Percentiles rank a stretch among this genome's conserved stretches.
These are phyloP conservation scores for Diuraphis noxia DNA, from an alignment of 1,140 invertebrate genomes.

Conservation along the genomic window DNA sequence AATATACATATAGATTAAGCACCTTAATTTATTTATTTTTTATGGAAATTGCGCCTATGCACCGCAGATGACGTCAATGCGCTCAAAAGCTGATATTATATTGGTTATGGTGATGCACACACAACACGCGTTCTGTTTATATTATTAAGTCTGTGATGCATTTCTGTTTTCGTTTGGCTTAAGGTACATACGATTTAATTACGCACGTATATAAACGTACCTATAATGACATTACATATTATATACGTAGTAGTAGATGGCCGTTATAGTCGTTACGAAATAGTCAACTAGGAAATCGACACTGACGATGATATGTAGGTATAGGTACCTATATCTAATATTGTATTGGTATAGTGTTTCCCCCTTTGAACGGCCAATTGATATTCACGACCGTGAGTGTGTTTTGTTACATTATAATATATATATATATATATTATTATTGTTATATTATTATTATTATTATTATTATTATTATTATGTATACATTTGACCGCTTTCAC, in stretches of 20 bases:
- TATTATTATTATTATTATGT: neutral
- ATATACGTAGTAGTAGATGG: no score
- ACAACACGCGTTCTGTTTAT: neutral
- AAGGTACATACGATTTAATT: neutral
- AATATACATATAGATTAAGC: no score
- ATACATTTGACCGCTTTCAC: constrained; percentile 30
- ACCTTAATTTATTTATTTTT: no score
- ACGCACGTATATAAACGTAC: neutral
- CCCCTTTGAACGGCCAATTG: constrained; percentile 7
- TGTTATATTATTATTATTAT: neutral
- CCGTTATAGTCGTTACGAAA: neutral
- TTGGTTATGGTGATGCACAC: neutral
- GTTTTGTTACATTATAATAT: neutral
- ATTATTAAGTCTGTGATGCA: neutral
- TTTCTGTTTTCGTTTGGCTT: neutral
- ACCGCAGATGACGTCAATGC: no score
- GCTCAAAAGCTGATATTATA: no score
- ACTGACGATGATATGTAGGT: neutral
- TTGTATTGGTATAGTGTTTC: neutral
- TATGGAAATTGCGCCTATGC: no score
- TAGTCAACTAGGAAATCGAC: neutral
- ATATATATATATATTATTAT: neutral
- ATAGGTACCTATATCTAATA: neutral
- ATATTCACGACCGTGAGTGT: neutral
- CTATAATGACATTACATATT: neutral